Evolutionary conservation across 2,113 vertebrate species (phyloP).

Genomic region (Argyrosomus japonicus): DNA sequence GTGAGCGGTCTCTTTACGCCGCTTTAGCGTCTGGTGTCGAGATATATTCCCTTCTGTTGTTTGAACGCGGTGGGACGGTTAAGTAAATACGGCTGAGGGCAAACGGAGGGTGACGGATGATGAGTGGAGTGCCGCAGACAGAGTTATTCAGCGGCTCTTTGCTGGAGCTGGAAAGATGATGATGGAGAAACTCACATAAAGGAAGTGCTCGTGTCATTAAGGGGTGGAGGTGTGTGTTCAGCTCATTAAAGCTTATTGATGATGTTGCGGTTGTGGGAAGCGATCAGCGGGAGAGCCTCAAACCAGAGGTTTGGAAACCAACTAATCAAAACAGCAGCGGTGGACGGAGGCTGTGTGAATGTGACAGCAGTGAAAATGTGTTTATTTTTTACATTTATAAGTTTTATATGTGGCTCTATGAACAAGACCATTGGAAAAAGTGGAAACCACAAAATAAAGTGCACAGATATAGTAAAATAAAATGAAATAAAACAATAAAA

Average conservation of each 20-base stretch:
- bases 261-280: background rate
- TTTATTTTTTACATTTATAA: background rate
- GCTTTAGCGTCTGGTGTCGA: background rate
- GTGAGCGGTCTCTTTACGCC: slow-evolving; percentile 3
- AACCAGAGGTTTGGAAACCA: background rate
- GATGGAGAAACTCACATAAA: background rate
- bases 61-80: slow-evolving; percentile 19
- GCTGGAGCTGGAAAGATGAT: background rate
- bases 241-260: slow-evolving; percentile 1
- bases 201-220: background rate
- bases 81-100: slow-evolving; percentile 28
- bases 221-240: background rate
- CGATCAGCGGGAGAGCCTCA: background rate
- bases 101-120: slow-evolving; percentile 45
- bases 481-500: too few species aligned
- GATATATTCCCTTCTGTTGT: background rate
- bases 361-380: background rate
- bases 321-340: background rate
- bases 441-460: background rate
- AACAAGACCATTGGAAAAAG: too few species aligned
- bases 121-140: background rate
- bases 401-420: background rate
- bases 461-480: background rate
- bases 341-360: background rate
- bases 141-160: slow-evolving; percentile 28